phyloP scores from a whole-genome alignment of 2,888 invertebrate species.

The Fragum fragum region DNA sequence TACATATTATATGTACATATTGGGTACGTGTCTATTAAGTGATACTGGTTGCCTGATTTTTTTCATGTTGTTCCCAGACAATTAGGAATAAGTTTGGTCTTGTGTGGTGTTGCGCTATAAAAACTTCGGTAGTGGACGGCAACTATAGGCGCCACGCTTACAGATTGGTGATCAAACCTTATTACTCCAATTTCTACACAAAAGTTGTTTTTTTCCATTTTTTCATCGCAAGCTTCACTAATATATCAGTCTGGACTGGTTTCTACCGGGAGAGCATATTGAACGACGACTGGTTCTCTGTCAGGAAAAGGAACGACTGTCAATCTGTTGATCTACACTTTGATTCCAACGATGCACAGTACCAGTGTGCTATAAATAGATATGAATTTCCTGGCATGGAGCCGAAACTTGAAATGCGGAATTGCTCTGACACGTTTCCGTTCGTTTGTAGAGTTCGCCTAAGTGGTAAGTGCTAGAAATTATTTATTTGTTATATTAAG shows the following conservation, averaged over 20 bases:
- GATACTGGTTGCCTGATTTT: too few relatives aligned
- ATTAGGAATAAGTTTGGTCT: too few relatives aligned
- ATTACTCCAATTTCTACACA: too few relatives aligned
- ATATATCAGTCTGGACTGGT: background rate
- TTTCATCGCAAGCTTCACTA: background rate
- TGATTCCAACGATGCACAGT: background rate
- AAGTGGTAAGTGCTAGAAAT: background rate
- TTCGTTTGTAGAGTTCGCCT: background rate
- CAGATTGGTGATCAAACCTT: too few relatives aligned
- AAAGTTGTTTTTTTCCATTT: too few relatives aligned
- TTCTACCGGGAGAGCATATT: background rate
- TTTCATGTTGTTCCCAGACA: too few relatives aligned
- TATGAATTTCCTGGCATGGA: background rate
- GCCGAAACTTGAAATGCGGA: background rate
- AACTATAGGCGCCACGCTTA: too few relatives aligned
- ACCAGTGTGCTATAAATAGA: conserved; percentile 1
- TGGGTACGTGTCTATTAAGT: too few relatives aligned
- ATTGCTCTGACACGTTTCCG: background rate
- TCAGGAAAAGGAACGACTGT: background rate
- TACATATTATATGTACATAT: too few relatives aligned
- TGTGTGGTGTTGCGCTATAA: too few relatives aligned
- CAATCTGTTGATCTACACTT: background rate
- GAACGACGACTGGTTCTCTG: background rate
- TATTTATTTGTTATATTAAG: too few relatives aligned
- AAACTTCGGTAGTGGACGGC: too few relatives aligned